A percentile compares a stretch with the other conserved stretches of the same genome.
Evolutionary conservation across 2,797 vertebrate genomes (phyloP).

Genomic region (Sphenopsis melanotis): DNA sequence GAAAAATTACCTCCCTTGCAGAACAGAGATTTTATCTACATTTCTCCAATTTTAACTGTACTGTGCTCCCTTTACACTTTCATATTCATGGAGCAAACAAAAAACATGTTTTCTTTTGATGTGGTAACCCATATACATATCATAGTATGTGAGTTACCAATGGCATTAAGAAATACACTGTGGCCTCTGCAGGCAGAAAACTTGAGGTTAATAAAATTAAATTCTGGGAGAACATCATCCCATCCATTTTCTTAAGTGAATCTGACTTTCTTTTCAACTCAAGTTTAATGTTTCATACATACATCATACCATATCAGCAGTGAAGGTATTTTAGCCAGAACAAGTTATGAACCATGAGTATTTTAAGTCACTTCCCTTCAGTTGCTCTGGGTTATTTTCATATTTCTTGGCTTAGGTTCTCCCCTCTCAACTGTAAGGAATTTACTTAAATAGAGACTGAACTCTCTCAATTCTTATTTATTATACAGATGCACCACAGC

Average conservation of each 20-base stretch:
- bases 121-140: not conserved
- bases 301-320: not conserved
- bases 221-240: not conserved
- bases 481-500: not conserved
- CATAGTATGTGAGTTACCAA: not conserved
- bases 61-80: not conserved
- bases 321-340: not conserved
- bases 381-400: not conserved
- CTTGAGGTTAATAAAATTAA: not conserved
- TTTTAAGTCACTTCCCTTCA: not conserved
- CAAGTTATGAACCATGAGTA: not conserved
- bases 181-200: not conserved
- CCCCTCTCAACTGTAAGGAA: not conserved
- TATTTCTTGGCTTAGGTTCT: not conserved
- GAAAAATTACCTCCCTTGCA: not conserved
- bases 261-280: not conserved
- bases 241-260: not conserved
- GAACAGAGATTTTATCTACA: not conserved
- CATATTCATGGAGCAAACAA: not conserved
- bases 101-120: not conserved
- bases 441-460: not conserved
- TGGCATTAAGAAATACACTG: not conserved
- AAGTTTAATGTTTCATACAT: not conserved
- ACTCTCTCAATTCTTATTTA: not conserved
- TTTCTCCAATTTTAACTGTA: not conserved